Percentiles rank a stretch among this genome's conserved stretches.
These are phyloP conservation scores for Oryzias woworae DNA, from an alignment of 2,113 vertebrate species.

Conservation along the genomic window DNA sequence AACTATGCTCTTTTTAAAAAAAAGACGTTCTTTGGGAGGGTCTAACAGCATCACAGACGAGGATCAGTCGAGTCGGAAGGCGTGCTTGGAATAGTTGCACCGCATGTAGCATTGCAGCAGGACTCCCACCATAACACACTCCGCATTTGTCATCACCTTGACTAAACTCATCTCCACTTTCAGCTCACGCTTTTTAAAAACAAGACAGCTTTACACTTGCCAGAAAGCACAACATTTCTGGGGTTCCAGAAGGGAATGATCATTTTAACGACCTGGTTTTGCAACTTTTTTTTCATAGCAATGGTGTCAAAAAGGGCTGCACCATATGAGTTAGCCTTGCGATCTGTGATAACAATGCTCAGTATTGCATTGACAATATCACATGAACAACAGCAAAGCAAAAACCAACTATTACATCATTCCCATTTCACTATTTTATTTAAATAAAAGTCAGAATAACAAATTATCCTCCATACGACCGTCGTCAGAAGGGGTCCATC, in stretches of 20 bases:
- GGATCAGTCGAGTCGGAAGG: slow-evolving; percentile 44
- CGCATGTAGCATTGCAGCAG: slow-evolving; percentile 39
- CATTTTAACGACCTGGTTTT: slow-evolving; percentile 4
- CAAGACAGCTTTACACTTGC: slow-evolving; percentile 27
- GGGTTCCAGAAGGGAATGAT: slow-evolving; percentile 39
- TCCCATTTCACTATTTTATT: too few species aligned
- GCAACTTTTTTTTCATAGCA: neutral
- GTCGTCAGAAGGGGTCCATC: too few species aligned
- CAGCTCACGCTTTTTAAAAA: slow-evolving; percentile 51
- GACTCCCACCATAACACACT: slow-evolving; percentile 25
- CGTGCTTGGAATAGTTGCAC: slow-evolving; percentile 67
- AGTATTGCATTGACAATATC: too few species aligned
- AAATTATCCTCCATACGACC: too few species aligned
- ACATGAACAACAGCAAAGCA: too few species aligned
- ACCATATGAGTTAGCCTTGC: too few species aligned
- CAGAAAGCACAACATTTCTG: slow-evolving; percentile 25
- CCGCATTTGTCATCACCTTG: slow-evolving; percentile 55
- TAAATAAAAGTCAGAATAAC: too few species aligned
- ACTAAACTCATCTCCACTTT: slow-evolving; percentile 51
- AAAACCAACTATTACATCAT: too few species aligned
- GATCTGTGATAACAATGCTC: too few species aligned
- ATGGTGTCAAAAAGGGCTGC: too few species aligned
- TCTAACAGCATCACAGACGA: slow-evolving; percentile 34
- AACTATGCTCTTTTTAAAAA: slow-evolving; percentile 4
- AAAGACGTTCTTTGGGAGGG: slow-evolving; percentile 11